Base-by-base conservation (phyloP, 2,888 invertebrate species). In the Callimorpha dominula region DNA sequence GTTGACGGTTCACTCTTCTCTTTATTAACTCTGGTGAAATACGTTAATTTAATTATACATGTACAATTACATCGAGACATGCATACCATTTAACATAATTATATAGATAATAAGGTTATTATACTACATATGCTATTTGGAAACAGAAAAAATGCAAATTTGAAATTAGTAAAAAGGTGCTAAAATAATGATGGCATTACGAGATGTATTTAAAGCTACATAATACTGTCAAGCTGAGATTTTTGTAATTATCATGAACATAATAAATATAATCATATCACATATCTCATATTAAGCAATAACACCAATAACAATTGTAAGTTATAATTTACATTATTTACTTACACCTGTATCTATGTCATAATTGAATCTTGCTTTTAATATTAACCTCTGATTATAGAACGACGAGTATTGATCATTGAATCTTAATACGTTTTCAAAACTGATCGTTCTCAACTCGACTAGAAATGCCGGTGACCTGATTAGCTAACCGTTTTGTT, bases 1-100 rank as follows among this genome's bases (percentile, higher is more conserved):
- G 81, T 77, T 7, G 82, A 52, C 8, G 81, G 78, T 7, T 79
- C 81, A 11, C 80, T 81, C 65, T 78, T 80, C 31, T 83, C 85
- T 60, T 81, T 85, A 42, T 74, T 72, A n/a, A 65, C 17, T 76
- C 86, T 86, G 75, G 8, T 52, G n/a, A 66, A 49, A 65, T 66
- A 63, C 14, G 31, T n/a, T 50, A 66, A 43, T 57, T 57, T 15
- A 54, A 57, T 46, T 43, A 20, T 40, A 50, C 9, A n/a, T 6
- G n/a, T 67, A n/a, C n/a, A 12, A 31, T 31, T 42, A 54, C 40
- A 67, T 52, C 20, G 20, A 65, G 3, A 46, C 66, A 54, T 31
- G 11, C 11, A 67, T 17, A 52, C 40, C 52, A 52, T 43, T n/a
- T n/a, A 57, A 57, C 20, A 8, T 43, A 68, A 20, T 42, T 15